Percentiles rank a stretch among this genome's conserved stretches.
Conservation (phyloP, 2,888 invertebrate genomes). For the Amphipoea oculea region DNA sequence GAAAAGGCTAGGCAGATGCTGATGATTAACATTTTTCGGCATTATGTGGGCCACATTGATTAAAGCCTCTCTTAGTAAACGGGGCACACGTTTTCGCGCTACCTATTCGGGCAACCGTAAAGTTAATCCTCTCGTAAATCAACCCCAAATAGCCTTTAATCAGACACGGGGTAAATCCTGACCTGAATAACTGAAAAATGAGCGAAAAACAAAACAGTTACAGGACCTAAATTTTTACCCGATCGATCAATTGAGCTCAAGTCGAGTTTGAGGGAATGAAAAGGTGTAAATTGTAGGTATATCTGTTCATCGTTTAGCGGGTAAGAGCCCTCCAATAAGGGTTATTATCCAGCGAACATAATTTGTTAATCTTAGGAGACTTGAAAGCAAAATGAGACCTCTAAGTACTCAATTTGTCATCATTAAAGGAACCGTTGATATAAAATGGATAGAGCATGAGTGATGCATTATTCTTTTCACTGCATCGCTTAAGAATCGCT, state of each 20-base stretch:
- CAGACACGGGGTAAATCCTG: slow-evolving; percentile 38
- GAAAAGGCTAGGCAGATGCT: neutral
- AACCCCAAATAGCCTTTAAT: slow-evolving; percentile 35
- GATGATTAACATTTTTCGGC: neutral
- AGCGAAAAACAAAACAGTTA: slow-evolving; percentile 6
- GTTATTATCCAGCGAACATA: neutral
- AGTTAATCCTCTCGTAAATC: slow-evolving; percentile 39
- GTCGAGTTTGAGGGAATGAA: neutral
- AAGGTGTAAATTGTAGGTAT: slow-evolving; percentile 32
- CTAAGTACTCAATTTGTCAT: slow-evolving; percentile 1
- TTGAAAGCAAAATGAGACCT: slow-evolving; percentile 6
- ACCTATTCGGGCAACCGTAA: slow-evolving; percentile 5
- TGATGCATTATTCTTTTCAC: slow-evolving; percentile 43
- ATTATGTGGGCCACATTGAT: neutral
- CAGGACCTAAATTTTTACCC: slow-evolving; percentile 19
- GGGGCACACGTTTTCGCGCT: slow-evolving; percentile 10
- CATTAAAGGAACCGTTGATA: neutral
- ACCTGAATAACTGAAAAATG: slow-evolving; percentile 20
- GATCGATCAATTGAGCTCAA: slow-evolving; percentile 47
- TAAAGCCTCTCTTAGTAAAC: neutral
- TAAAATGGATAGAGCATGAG: slow-evolving; percentile 11
- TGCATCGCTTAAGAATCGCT: slow-evolving; percentile 43
- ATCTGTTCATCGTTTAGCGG: slow-evolving; percentile 27
- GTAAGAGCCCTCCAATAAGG: neutral
- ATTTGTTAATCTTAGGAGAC: neutral